Conservation (phyloP, 2,113 vertebrate species). For the Zapus hudsonius region DNA sequence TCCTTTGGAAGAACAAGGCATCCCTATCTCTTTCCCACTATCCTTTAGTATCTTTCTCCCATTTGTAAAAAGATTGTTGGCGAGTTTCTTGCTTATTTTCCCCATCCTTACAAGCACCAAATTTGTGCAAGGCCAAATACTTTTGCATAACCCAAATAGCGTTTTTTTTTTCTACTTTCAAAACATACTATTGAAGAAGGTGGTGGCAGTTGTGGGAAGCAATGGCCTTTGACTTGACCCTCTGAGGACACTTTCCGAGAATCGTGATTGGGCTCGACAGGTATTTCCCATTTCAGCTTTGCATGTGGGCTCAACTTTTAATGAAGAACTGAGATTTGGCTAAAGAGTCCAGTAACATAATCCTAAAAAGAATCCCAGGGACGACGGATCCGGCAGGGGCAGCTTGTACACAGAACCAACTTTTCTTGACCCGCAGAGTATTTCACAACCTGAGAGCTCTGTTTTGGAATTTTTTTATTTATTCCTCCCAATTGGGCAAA, state of each 20-base stretch:
- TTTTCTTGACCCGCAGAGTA: slow-evolving; percentile 64
- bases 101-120: slow-evolving; percentile 5
- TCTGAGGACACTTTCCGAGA: not conserved
- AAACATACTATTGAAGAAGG: not conserved
- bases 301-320: slow-evolving; percentile 7
- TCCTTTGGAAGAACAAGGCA: slow-evolving; percentile 61
- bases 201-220: not conserved
- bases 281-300: slow-evolving; percentile 57
- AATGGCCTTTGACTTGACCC: not conserved
- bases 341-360: slow-evolving; percentile 46
- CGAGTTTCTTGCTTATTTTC: not conserved
- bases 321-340: slow-evolving; percentile 44
- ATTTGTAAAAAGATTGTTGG: not conserved
- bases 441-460: slow-evolving; percentile 70
- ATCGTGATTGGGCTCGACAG: not conserved
- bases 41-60: slow-evolving; percentile 51
- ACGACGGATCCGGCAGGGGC: not conserved
- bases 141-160: slow-evolving; percentile 34
- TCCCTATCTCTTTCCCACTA: slow-evolving; percentile 5
- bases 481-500: slow-evolving; percentile 55
- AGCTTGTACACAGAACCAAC: slow-evolving; percentile 30
- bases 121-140: slow-evolving; percentile 10
- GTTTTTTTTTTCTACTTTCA: slow-evolving; percentile 55
- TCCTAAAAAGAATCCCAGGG: slow-evolving; percentile 36
- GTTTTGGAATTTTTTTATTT: slow-evolving; percentile 64